Base-by-base conservation (phyloP, 1,140 invertebrate genomes). In the Drosophila pruinosa region DNA sequence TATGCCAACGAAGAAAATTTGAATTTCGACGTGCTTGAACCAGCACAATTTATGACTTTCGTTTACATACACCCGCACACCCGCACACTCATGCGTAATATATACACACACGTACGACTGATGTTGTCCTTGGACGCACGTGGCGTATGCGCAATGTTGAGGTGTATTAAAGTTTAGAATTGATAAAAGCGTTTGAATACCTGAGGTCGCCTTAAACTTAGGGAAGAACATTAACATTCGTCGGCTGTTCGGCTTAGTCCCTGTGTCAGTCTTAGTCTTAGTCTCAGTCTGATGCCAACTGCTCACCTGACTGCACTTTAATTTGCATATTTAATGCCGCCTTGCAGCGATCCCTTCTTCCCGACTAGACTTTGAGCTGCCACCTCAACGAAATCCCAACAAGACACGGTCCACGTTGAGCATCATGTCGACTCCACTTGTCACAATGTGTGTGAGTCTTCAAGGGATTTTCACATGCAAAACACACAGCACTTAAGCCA, bases 31-130 rank as follows among this genome's bases (percentile, higher is more conserved):
- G 38, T 80, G 68, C 28, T 68, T 65, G 70, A 52, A 63, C 67
- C 72, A 75, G 47, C 53, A 68, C 64, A 78, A 83, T 83, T 80
- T 83, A 82, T 83, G 48, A 65, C 63, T 76, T 76, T 65, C 10
- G 12, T 8, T 39, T 47, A 65, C 43, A 71, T 41, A 62, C 43
- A 79, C 48, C 1, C n/a, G n/a, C n/a, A n/a, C n/a, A n/a, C n/a
- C n/a, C n/a, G n/a, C n/a, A n/a, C n/a, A n/a, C n/a, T n/a, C n/a
- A n/a, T n/a, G n/a, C n/a, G n/a, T n/a, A n/a, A n/a, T n/a, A n/a
- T n/a, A n/a, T n/a, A n/a, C n/a, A n/a, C 36, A 56, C 26, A 28
- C 31, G 7, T 12, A 28, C 43, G 28, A 41, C 34, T 74, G 45
- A 52, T 48, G 43, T 52, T 70, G 71, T 71, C 59, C 71, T 74